These are phyloP conservation scores for Fukomys damarensis DNA, from an alignment of 2,113 vertebrate species.

Conservation along the genomic window DNA sequence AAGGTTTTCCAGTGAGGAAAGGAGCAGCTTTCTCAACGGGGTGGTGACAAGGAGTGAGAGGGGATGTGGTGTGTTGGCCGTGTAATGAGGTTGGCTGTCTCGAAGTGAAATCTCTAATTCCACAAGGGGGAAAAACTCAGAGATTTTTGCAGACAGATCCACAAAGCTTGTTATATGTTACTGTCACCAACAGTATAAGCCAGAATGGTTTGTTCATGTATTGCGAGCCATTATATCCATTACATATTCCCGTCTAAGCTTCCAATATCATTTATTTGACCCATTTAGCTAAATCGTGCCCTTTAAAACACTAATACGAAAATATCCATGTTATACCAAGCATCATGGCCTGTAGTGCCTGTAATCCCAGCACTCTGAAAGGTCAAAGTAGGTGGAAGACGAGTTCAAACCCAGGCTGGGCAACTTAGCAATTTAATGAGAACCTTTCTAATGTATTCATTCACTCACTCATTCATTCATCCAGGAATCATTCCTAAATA, in stretches of 20 bases:
- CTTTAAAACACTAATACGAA: background rate
- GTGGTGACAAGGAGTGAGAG: background rate
- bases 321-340: background rate
- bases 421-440: background rate
- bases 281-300: background rate
- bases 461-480: too few relatives aligned
- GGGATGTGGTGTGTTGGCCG: fast-evolving
- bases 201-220: background rate
- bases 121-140: background rate
- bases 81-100: background rate
- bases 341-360: background rate
- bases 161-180: background rate
- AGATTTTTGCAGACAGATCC: background rate
- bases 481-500: too few relatives aligned
- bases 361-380: background rate
- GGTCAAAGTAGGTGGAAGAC: background rate
- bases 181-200: background rate
- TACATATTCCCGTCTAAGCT: background rate
- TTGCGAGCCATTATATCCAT: background rate
- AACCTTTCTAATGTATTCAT: background rate
- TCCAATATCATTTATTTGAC: background rate
- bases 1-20: background rate
- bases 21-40: background rate
- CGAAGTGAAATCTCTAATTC: background rate
- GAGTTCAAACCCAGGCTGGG: background rate